These are phyloP conservation scores for Yponomeuta evonymella DNA, from an alignment of 2,888 invertebrate genomes.

Conservation along the genomic window DNA sequence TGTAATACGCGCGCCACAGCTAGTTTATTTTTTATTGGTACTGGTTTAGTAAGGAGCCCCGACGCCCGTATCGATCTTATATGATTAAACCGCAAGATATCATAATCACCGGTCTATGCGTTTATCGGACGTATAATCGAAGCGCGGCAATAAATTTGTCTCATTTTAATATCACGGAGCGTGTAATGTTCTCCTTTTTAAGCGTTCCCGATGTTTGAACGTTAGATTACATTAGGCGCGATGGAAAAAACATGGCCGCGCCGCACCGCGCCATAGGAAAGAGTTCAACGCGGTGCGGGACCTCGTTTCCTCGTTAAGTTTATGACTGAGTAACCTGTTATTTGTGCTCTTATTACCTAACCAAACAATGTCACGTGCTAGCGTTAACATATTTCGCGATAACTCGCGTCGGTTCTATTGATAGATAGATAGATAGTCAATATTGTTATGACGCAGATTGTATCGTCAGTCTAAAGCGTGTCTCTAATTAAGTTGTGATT, in stretches of 20 bases:
- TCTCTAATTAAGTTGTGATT: background rate
- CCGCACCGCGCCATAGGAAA: slow-evolving; percentile 46
- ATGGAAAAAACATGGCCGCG: slow-evolving; percentile 30
- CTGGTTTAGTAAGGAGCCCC: slow-evolving; percentile 70
- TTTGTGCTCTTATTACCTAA: slow-evolving; percentile 61
- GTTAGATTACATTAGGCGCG: slow-evolving; percentile 45
- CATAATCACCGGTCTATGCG: slow-evolving; percentile 74
- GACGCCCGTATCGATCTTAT: slow-evolving; percentile 70
- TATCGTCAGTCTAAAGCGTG: slow-evolving; percentile 40
- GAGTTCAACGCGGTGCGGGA: slow-evolving; percentile 59
- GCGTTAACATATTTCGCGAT: slow-evolving; percentile 37
- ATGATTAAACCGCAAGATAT: slow-evolving; percentile 71
- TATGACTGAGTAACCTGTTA: slow-evolving; percentile 56
- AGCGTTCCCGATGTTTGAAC: slow-evolving; percentile 49
- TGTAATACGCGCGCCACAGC: slow-evolving; percentile 54
- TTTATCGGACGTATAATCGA: slow-evolving; percentile 73
- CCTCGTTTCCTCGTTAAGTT: slow-evolving; percentile 48
- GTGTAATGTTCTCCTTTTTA: slow-evolving; percentile 57
- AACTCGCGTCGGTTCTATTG: slow-evolving; percentile 52
- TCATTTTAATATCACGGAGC: slow-evolving; percentile 71
- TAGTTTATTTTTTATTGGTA: slow-evolving; percentile 74
- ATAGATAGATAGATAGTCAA: too few relatives aligned
- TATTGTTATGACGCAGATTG: slow-evolving; percentile 73
- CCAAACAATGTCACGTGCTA: slow-evolving; percentile 67
- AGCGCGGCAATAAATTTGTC: slow-evolving; percentile 72